These are phyloP conservation scores for Acanthoscelides obtectus DNA, from an alignment of 2,888 invertebrate genomes.

Conservation along the genomic window DNA sequence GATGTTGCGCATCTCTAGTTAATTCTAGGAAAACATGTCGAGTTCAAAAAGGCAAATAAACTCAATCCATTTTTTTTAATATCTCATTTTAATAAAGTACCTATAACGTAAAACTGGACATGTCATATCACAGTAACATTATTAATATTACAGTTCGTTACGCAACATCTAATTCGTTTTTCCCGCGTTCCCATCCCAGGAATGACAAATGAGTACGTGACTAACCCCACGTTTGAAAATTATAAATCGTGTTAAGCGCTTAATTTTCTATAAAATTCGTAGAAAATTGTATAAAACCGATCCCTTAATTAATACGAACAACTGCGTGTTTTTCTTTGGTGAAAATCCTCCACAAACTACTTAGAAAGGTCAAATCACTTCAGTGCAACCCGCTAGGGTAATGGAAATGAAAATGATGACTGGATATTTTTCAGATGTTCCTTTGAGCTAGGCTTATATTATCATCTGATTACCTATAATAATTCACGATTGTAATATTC, in stretches of 20 bases:
- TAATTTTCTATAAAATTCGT: neutral
- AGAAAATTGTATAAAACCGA: neutral
- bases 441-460: neutral
- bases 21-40: too few species aligned
- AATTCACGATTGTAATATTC: neutral
- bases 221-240: neutral
- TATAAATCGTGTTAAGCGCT: neutral
- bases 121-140: too few species aligned
- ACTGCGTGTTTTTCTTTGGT: neutral
- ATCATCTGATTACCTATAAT: neutral
- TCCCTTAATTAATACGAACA: neutral
- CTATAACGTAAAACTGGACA: too few species aligned
- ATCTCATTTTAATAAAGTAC: too few species aligned
- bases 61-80: too few species aligned
- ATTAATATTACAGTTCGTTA: too few species aligned
- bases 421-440: neutral
- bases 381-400: neutral
- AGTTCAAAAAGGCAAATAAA: too few species aligned
- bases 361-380: neutral
- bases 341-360: neutral
- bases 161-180: neutral
- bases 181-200: too few species aligned
- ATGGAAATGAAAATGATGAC: neutral
- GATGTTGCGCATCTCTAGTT: too few species aligned
- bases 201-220: neutral